Conservation (phyloP, 2,797 vertebrate genomes). For the Manis crassicaudata region DNA sequence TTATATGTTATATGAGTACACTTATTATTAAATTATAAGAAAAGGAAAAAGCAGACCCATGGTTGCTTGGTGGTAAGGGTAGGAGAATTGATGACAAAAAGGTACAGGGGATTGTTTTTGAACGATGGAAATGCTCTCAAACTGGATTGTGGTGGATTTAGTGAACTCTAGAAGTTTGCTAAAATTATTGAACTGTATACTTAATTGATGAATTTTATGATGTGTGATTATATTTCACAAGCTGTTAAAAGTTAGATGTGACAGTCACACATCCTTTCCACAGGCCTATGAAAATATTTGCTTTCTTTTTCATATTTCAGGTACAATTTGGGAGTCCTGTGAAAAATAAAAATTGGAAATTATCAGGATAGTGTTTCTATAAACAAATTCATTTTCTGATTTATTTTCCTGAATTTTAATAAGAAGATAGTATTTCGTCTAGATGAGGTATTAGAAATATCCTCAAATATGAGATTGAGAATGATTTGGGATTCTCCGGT, state of each 20-base stretch:
- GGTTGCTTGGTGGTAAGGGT: background rate
- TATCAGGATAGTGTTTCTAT: background rate
- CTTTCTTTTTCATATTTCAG: background rate
- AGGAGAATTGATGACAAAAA: background rate
- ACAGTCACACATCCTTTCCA: background rate
- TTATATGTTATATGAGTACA: background rate
- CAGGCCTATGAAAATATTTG: background rate
- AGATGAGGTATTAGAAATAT: background rate
- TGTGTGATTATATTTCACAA: background rate
- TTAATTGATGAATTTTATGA: background rate
- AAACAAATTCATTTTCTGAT: slow-evolving; percentile 35
- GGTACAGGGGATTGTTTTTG: background rate
- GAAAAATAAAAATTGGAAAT: slow-evolving; percentile 55
- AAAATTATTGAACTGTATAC: background rate
- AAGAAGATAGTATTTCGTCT: background rate
- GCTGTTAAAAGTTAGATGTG: background rate
- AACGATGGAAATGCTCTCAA: background rate
- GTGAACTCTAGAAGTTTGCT: background rate
- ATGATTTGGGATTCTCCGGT: background rate
- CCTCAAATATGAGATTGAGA: background rate
- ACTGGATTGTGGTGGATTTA: background rate
- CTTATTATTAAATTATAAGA: slow-evolving; percentile 7
- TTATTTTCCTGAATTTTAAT: slow-evolving; percentile 9
- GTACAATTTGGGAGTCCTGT: background rate
- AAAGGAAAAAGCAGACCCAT: background rate